phyloP scores from a whole-genome alignment of 2,888 invertebrate species.

The Drosophila longiperda region DNA sequence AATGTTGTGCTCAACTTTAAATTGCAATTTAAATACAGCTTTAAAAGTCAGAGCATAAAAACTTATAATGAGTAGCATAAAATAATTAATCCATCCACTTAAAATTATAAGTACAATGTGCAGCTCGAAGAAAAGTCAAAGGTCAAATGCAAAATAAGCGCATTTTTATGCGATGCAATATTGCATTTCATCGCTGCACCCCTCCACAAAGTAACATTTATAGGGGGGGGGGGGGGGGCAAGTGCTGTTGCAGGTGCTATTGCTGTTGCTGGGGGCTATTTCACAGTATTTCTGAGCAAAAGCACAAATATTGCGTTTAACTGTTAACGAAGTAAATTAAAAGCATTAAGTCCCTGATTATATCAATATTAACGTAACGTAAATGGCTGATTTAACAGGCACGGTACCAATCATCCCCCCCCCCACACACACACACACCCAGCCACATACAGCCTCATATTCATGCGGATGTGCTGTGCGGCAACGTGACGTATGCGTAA shows the following conservation, averaged over 20 bases:
- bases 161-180: background rate
- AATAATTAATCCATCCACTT: background rate
- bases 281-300: slow-evolving; percentile 4
- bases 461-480: slow-evolving; percentile 31
- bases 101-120: background rate
- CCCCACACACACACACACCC: background rate
- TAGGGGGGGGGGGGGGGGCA: background rate
- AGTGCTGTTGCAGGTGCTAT: background rate
- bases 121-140: background rate
- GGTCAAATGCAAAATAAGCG: background rate
- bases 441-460: slow-evolving; percentile 14
- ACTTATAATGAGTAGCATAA: background rate
- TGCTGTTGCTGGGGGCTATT: too few species aligned
- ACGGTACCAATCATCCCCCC: slow-evolving; percentile 18
- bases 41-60: background rate
- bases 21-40: background rate
- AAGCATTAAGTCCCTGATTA: slow-evolving; percentile 72
- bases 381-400: slow-evolving; percentile 75
- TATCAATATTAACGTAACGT: slow-evolving; percentile 70
- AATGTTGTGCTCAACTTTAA: background rate
- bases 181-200: background rate
- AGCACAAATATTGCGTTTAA: slow-evolving; percentile 29
- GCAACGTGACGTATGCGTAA: slow-evolving; percentile 71
- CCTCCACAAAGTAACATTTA: background rate
- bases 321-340: slow-evolving; percentile 64